Percentiles rank a stretch among this genome's conserved stretches.
phyloP scores from a whole-genome alignment of 2,113 vertebrate genomes.

The Eidolon helvum region DNA sequence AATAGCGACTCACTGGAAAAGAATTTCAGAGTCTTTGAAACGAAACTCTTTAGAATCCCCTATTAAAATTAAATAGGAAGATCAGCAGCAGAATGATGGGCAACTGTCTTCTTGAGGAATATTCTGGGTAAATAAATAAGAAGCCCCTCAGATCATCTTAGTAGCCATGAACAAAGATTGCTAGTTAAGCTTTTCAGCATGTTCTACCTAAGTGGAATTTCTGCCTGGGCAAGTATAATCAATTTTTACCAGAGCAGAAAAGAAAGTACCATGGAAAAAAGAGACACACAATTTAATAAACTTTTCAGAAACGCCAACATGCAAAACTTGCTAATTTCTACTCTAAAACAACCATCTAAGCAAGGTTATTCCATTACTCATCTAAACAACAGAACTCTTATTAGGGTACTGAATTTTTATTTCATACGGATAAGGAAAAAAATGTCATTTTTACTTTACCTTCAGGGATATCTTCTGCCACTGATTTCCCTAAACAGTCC shows the following conservation, averaged over 20 bases:
- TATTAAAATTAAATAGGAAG: not conserved
- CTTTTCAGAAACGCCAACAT: not conserved
- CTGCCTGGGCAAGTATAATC: not conserved
- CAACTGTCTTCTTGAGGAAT: not conserved
- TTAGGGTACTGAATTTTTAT: not conserved
- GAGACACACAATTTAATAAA: not conserved
- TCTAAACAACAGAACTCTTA: not conserved
- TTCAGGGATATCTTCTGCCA: conserved; percentile 41
- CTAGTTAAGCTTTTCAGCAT: not conserved
- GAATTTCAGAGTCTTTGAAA: not conserved
- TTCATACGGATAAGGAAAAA: not conserved
- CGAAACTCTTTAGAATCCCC: not conserved
- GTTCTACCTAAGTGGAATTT: not conserved
- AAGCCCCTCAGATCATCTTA: not conserved
- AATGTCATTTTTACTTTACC: conserved; percentile 53
- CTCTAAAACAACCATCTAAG: not conserved
- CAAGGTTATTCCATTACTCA: not conserved
- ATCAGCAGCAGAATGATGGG: not conserved
- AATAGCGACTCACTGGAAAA: not conserved
- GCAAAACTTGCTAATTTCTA: not conserved
- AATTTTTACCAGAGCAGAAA: not conserved
- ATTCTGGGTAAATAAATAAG: not conserved
- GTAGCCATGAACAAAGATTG: not conserved
- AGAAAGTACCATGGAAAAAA: not conserved
- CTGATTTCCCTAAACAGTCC: conserved; percentile 39